phyloP scores from a whole-genome alignment of 2,888 invertebrate species.

The Eledona agricola region DNA sequence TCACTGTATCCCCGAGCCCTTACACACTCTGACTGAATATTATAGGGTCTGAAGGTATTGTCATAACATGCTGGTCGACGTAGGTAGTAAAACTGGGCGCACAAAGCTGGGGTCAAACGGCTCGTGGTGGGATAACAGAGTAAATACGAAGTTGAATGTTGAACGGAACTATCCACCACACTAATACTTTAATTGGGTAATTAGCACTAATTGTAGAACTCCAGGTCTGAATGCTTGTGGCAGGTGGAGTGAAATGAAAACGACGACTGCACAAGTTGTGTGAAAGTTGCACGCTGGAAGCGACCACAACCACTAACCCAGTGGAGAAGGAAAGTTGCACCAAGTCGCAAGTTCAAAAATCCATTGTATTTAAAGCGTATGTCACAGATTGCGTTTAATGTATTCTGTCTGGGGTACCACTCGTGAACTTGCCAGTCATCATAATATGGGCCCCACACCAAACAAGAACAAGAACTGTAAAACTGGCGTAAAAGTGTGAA shows the following conservation, averaged over 20 bases:
- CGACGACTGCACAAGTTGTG: conserved; percentile 5
- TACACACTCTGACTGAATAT: conserved; percentile 1
- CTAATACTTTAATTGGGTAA: conserved; percentile 15
- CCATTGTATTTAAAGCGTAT: too few species aligned
- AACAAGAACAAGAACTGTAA: too few species aligned
- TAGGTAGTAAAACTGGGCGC: conserved; percentile 35
- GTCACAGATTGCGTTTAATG: too few species aligned
- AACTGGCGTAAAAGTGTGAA: too few species aligned
- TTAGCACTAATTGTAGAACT: conserved; percentile 24
- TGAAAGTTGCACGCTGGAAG: conserved; percentile 12
- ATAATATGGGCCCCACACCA: not conserved
- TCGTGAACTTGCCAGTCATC: not conserved
- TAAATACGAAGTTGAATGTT: conserved; percentile 4
- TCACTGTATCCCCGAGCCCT: not conserved
- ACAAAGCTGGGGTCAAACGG: conserved; percentile 23
- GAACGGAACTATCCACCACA: not conserved
- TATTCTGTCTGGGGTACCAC: too few species aligned
- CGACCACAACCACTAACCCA: too few species aligned
- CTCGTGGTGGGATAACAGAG: conserved; percentile 28
- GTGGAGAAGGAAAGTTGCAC: too few species aligned
- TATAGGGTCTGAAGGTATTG: conserved; percentile 15
- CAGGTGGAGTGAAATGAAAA: not conserved
- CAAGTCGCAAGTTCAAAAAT: too few species aligned
- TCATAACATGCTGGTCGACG: conserved; percentile 23
- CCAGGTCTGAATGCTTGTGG: too few species aligned